Conservation (phyloP, 2,797 vertebrate species). For the Acanthopagrus latus region DNA sequence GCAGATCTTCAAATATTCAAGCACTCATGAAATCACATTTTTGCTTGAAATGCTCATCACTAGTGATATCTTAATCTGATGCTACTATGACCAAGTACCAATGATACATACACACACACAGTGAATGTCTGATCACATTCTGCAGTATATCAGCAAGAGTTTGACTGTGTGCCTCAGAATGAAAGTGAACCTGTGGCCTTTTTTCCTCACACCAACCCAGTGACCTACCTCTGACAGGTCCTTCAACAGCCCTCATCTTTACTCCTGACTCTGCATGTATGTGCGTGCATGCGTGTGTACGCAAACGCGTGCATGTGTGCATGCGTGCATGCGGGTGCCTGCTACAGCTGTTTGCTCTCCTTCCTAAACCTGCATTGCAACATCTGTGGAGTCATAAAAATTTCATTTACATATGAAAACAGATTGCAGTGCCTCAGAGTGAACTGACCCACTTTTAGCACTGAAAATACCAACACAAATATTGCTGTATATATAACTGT, state of each 20-base stretch:
- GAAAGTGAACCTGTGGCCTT: constrained; percentile 59
- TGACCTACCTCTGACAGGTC: constrained; percentile 70
- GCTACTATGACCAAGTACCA: not conserved
- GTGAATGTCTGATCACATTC: not conserved
- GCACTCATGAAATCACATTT: no score
- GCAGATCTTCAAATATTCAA: no score
- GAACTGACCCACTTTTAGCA: constrained; percentile 20
- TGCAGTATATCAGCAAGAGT: constrained; percentile 27
- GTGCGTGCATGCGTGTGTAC: constrained; percentile 6
- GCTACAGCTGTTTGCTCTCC: constrained; percentile 5
- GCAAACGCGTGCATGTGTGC: no score
- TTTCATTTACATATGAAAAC: constrained; percentile 21
- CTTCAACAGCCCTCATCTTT: constrained; percentile 9
- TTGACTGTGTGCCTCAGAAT: constrained; percentile 28
- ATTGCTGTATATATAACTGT: not conserved
- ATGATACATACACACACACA: not conserved
- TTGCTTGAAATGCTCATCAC: no score
- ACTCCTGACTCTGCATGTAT: constrained; percentile 22
- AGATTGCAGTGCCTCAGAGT: constrained; percentile 7
- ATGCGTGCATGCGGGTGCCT: not conserved
- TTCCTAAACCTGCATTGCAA: constrained; percentile 18
- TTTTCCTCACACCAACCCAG: constrained; percentile 51
- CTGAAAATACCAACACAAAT: not conserved
- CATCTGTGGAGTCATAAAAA: constrained; percentile 57
- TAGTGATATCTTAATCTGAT: not conserved